These are phyloP conservation scores for Neoseiulus cucumeris DNA, from an alignment of 1,140 invertebrate species.

Conservation along the genomic window DNA sequence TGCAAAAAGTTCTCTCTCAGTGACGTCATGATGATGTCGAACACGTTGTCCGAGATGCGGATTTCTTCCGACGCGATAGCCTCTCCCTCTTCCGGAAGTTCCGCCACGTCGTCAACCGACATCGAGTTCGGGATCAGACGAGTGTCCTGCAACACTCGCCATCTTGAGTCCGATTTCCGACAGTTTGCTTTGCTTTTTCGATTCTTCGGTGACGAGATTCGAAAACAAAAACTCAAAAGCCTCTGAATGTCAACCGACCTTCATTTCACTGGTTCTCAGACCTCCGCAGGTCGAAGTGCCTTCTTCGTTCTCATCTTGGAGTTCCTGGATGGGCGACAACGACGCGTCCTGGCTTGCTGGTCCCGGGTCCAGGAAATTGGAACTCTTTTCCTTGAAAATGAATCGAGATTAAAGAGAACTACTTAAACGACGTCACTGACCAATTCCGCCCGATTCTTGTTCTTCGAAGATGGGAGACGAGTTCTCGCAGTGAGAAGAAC, in stretches of 20 bases:
- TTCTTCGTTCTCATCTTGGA: conserved; percentile 6
- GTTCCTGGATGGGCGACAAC: background rate
- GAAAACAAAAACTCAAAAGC: too few species aligned
- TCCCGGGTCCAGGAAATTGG: background rate
- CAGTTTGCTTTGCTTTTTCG: too few species aligned
- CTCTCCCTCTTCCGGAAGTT: background rate
- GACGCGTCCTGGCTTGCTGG: conserved; percentile 8
- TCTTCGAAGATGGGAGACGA: too few species aligned
- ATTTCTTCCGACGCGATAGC: background rate
- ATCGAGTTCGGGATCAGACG: background rate
- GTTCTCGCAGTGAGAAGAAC: too few species aligned
- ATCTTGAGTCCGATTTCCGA: too few species aligned
- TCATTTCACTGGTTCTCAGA: background rate
- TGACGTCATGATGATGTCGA: conserved; percentile 2
- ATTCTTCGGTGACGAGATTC: too few species aligned
- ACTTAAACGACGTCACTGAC: too few species aligned
- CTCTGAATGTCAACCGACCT: background rate
- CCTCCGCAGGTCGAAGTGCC: background rate
- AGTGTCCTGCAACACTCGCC: conserved; percentile 1
- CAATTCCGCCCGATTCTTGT: too few species aligned
- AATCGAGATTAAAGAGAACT: too few species aligned
- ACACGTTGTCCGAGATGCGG: conserved; percentile 4
- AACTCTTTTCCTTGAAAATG: background rate
- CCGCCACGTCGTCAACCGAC: background rate
- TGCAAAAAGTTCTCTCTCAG: background rate